A percentile compares a stretch with the other conserved stretches of the same genome.
Conservation (phyloP, 2,113 vertebrate genomes). For the Crotalus helleri region DNA sequence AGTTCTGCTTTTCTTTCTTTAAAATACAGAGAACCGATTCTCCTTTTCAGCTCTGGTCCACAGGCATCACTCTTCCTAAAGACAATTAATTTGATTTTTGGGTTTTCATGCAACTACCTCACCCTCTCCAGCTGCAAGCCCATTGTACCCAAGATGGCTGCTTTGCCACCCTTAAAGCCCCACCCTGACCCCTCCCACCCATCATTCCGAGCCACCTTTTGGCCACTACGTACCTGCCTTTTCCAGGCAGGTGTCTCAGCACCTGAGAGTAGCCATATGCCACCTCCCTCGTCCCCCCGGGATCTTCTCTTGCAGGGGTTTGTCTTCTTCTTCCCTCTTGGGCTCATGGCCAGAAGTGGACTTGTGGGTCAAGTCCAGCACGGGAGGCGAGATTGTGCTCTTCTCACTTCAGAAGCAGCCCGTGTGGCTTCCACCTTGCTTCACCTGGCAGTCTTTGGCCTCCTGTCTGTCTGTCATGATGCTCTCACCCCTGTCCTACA, state of each 20-base stretch:
- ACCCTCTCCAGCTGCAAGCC: neutral
- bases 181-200: neutral
- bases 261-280: neutral
- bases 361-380: neutral
- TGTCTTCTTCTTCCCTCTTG: neutral
- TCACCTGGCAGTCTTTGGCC: neutral
- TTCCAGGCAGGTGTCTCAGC: neutral
- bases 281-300: slow-evolving; percentile 24
- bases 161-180: neutral
- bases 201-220: neutral
- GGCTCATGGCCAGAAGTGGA: slow-evolving; percentile 17
- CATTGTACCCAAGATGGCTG: neutral
- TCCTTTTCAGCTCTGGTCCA: rapidly evolving
- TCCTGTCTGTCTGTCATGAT: neutral
- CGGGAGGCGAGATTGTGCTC: neutral
- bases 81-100: neutral
- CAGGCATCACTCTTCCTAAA: neutral
- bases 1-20: rapidly evolving
- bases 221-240: neutral
- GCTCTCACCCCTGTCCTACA: slow-evolving; percentile 19
- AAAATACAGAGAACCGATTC: neutral
- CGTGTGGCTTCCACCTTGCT: neutral
- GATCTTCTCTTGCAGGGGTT: slow-evolving; percentile 27
- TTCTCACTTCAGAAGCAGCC: slow-evolving; percentile 18
- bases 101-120: neutral